Evolutionary conservation across 30 jellyfish, hydroid and myxozoan genomes (phyloP).

Genomic region (Pseudorhiza aurosa): DNA sequence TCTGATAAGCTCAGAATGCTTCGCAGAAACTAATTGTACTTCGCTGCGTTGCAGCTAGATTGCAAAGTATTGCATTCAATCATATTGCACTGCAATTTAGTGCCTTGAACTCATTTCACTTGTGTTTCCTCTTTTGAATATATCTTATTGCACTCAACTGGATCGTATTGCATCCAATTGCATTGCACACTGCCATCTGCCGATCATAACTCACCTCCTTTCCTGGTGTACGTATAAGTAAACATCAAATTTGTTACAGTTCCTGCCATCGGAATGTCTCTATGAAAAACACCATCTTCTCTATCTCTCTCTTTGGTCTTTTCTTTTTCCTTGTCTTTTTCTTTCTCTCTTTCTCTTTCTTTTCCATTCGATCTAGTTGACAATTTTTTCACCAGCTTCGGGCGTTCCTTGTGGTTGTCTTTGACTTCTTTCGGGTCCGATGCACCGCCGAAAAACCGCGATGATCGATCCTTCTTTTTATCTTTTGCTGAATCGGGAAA

Average conservation of each 20-base stretch:
- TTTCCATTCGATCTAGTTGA: slow-evolving; percentile 58
- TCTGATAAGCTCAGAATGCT: too few relatives aligned
- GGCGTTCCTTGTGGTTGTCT: slow-evolving; percentile 53
- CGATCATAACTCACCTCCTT: slow-evolving; percentile 89
- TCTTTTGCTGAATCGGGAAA: slow-evolving; percentile 36
- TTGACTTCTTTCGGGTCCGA: slow-evolving; percentile 20
- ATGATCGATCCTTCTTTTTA: slow-evolving; percentile 55
- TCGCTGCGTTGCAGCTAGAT: not conserved
- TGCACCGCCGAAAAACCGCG: slow-evolving; percentile 56
- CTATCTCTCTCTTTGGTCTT: slow-evolving; percentile 45
- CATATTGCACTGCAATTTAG: not conserved
- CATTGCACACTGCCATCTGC: not conserved
- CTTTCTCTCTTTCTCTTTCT: slow-evolving; percentile 21
- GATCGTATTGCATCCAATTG: not conserved
- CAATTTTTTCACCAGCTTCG: slow-evolving; percentile 48
- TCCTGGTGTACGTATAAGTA: slow-evolving; percentile 83
- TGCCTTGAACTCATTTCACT: too few relatives aligned
- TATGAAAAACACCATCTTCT: slow-evolving; percentile 82
- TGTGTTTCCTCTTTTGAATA: too few relatives aligned
- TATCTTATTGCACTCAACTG: not conserved
- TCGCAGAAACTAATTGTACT: not conserved
- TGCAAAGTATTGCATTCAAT: not conserved
- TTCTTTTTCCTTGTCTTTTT: slow-evolving; percentile 19
- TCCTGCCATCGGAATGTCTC: slow-evolving; percentile 82
- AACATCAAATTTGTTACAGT: slow-evolving; percentile 61